A percentile compares a stretch with the other conserved stretches of the same genome.
Conservation (phyloP, 1,140 invertebrate genomes). For the Diorhabda sublineata region DNA sequence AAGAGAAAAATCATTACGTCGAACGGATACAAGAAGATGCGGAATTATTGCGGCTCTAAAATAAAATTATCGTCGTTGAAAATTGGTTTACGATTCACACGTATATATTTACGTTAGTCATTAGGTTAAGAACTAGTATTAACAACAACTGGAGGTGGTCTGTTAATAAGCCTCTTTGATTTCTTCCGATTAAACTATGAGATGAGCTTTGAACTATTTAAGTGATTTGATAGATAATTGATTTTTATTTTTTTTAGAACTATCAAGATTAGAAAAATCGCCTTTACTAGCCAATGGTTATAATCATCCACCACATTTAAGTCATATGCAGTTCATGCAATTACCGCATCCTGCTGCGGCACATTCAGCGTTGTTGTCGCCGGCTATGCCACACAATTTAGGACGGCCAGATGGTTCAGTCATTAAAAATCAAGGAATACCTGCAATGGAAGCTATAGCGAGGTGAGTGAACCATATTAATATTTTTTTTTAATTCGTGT, state of each 20-base stretch:
- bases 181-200: too few relatives aligned
- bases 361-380: slow-evolving; percentile 76
- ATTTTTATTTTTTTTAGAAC: slow-evolving; percentile 57
- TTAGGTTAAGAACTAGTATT: slow-evolving; percentile 11
- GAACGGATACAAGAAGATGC: slow-evolving; percentile 10
- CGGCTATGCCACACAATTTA: slow-evolving; percentile 80
- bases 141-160: neutral
- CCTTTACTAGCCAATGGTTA: slow-evolving; percentile 89
- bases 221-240: neutral
- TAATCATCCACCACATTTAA: slow-evolving; percentile 86
- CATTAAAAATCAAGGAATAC: slow-evolving; percentile 71
- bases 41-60: slow-evolving; percentile 32
- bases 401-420: slow-evolving; percentile 64
- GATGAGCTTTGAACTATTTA: neutral
- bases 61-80: slow-evolving; percentile 35
- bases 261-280: slow-evolving; percentile 84
- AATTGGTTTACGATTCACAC: slow-evolving; percentile 30
- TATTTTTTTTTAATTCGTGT: too few relatives aligned
- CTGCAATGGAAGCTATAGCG: slow-evolving; percentile 80
- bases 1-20: slow-evolving; percentile 41
- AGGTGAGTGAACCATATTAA: slow-evolving; percentile 54
- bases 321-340: slow-evolving; percentile 88
- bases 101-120: slow-evolving; percentile 21
- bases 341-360: slow-evolving; percentile 66
- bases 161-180: neutral